Evolutionary conservation across 2,797 vertebrate species (phyloP), one percentile per base, ranked within the genome.

Genomic region (Percopsis omiscomaycus): DNA sequence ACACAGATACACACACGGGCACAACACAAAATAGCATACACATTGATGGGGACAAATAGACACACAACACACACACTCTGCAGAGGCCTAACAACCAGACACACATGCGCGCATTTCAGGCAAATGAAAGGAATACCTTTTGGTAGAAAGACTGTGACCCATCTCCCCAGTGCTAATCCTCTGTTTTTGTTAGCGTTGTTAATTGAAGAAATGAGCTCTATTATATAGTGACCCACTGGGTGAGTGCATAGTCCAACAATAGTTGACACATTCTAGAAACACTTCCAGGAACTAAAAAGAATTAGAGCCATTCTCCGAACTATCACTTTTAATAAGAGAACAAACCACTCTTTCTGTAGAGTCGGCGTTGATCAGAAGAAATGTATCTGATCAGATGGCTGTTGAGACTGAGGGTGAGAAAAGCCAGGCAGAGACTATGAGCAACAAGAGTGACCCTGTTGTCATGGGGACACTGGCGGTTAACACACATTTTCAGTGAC

Each of bases 191-290:
- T 87, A 83, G 85, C 61, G 3, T 48, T 82, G 83, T 78, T 88
- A 88, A 91, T 88, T 88, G 82, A 84, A 84, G 82, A 77, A 89
- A 83, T 65, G 79, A 81, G 80, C 68, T 77, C 61, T 83, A 74
- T 82, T 79, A 87, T 83, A 67, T 30, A 68, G 60, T 69, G 73
- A 59, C 84, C 80, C 66, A 69, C 84, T 84, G 83, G 64, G 83
- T 71, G 64, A 80, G 83, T 83, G 79, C 73, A 82, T 84, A 77
- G 71, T 66, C 67, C 54, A 44, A 78, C 70, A 73, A 67, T 37
- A 66, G 71, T 68, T 60, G 67, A 64, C 68, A 75, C n/a, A 3
- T 69, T 80, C 77, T 69, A 82, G 66, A 81, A 88, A 83, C 83
- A 88, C 73, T 87, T 86, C 84, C 55, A 75, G 60, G 80, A 85